Evolutionary conservation across 2,797 vertebrate genomes (phyloP).

Genomic region (Tenualosa ilisha): DNA sequence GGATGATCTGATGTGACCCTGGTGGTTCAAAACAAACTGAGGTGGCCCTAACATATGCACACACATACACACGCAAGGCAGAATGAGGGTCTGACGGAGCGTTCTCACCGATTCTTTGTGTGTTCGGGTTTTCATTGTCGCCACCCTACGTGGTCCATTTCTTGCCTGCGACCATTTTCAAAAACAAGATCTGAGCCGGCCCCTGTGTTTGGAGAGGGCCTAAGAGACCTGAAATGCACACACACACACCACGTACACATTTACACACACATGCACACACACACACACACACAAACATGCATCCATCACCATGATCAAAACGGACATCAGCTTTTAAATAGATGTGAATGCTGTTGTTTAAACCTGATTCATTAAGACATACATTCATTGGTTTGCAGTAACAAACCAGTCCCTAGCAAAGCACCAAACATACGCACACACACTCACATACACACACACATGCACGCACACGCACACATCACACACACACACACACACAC

Average conservation of each 20-base stretch:
- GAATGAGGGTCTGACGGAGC: background rate
- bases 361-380: constrained; percentile 3
- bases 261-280: background rate
- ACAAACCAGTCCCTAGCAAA: background rate
- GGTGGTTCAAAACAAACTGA: background rate
- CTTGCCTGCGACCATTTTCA: constrained; percentile 66
- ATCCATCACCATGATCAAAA: constrained; percentile 2
- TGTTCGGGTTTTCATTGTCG: constrained; percentile 81
- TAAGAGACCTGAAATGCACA: constrained; percentile 55
- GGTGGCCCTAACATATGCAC: background rate
- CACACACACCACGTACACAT: background rate
- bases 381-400: background rate
- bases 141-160: constrained; percentile 71
- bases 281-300: background rate
- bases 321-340: background rate
- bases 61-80: background rate
- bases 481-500: background rate
- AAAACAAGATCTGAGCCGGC: constrained; percentile 44
- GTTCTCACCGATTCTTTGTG: constrained; percentile 82
- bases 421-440: background rate
- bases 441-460: background rate
- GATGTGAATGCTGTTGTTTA: background rate
- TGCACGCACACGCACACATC: background rate
- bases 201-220: background rate
- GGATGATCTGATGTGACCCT: background rate